Evolutionary conservation across 2,888 invertebrate genomes (phyloP), one percentile per base, ranked within the genome.

Genomic region (Lochmaea crataegi): DNA sequence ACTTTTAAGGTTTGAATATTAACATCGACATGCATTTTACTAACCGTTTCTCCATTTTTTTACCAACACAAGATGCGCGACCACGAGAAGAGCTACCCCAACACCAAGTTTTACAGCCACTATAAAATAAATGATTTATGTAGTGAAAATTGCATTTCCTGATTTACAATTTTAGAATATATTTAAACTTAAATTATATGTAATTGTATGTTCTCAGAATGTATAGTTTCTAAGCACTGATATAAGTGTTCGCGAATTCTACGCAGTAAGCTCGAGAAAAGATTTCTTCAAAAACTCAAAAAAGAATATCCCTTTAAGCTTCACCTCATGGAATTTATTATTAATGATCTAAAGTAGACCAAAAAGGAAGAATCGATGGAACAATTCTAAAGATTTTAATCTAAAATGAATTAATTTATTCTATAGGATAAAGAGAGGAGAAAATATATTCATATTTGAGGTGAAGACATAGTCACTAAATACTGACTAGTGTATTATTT

Each of bases 61-160:
- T 88, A 94, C 91, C 88, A 95, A 91, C 87, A 95, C 94, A 88
- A 94, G 92, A 89, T 94, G 94, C 84, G 95, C 95, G 87, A 94
- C 94, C 87, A 92, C 90, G 88, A 94, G 91, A 87, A 95, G 91
- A 85, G 94, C 94, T 87, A 93, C 91, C 87, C 95, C 95, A 88
- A 95, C 93, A 87, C 91, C 92, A 89, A 95, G 90, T 90, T 94
- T 95, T 89, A 94, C 92, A 88, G 93, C 92, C 91, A 94, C 95
- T 95, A 93, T 87, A 94, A 94, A 91, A 92, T 85, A 85, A 80
- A 83, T 81, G 74, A 80, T 80, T 78, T 76, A 73, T 73, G 65
- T 74, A 82, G 4, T 45, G 45, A 53, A 53, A 76, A 80, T 83
- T 84, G 86, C 86, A 86, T 87, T 87, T 87, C 87, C 86, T 85